Percentiles rank a stretch among this genome's conserved stretches.
These are phyloP conservation scores for Sanderia malayensis DNA, from an alignment of 30 jellyfish, hydroid and myxozoan genomes.

Conservation along the genomic window DNA sequence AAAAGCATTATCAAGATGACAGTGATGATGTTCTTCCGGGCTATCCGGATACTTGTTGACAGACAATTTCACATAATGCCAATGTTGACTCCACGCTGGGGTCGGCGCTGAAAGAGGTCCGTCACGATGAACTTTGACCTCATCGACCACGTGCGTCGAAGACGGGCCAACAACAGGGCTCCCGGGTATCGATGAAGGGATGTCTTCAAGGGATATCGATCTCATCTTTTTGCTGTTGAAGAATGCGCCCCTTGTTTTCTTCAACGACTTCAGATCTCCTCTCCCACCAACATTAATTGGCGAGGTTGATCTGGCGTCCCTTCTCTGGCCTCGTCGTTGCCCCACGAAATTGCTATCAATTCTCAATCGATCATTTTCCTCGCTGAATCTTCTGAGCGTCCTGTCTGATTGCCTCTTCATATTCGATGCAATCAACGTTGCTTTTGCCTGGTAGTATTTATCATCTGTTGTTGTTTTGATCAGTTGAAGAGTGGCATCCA, in stretches of 20 bases:
- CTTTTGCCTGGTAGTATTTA: not conserved
- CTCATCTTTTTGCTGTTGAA: not conserved
- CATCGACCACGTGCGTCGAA: not conserved
- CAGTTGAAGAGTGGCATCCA: too few relatives aligned
- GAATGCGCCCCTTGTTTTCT: not conserved
- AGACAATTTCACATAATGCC: slow-evolving; percentile 6
- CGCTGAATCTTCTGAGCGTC: not conserved
- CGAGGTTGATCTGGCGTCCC: not conserved
- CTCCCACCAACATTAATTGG: not conserved
- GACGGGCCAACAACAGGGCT: too few relatives aligned
- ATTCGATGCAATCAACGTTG: not conserved
- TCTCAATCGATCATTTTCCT: not conserved
- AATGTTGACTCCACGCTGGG: slow-evolving; percentile 40
- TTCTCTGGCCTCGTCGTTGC: not conserved
- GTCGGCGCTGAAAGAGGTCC: not conserved
- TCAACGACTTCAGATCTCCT: not conserved
- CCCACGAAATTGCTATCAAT: too few relatives aligned
- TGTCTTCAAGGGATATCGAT: slow-evolving; percentile 1
- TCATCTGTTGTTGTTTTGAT: not conserved
- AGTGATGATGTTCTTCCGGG: too few relatives aligned
- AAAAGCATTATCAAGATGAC: too few relatives aligned
- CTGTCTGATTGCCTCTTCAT: not conserved
- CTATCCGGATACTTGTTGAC: not conserved
- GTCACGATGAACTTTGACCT: not conserved
- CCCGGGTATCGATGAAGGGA: not conserved